Conservation (phyloP, 2,113 vertebrate species). For the Leucopsar rothschildi region DNA sequence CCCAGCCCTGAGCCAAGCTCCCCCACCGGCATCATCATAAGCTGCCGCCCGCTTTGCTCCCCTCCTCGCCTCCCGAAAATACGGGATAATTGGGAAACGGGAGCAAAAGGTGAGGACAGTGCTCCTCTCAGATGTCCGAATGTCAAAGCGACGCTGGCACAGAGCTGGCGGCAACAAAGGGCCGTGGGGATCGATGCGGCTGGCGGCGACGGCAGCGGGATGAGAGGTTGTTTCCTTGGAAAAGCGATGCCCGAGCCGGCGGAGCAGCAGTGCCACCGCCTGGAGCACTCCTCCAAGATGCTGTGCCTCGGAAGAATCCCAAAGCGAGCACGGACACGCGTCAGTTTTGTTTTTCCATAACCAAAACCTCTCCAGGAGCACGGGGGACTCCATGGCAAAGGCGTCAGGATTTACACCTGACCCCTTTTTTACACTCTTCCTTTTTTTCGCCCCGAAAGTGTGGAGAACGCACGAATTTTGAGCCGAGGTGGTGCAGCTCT, state of each 20-base stretch:
- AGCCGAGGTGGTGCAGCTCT: neutral
- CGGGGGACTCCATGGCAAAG: rapidly evolving
- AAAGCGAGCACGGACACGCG: rapidly evolving
- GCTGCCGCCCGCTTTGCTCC: neutral
- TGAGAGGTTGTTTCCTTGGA: neutral
- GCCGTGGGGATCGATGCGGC: neutral
- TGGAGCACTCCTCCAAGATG: neutral
- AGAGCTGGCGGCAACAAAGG: neutral
- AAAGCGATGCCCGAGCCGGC: neutral
- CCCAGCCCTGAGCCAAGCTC: neutral
- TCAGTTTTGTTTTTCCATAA: neutral
- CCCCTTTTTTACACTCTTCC: neutral
- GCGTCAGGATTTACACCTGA: neutral
- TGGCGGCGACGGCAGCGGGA: neutral
- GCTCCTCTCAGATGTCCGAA: neutral
- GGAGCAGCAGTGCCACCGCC: constrained; percentile 14
- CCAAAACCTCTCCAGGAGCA: neutral
- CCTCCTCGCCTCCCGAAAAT: neutral
- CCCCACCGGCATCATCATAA: neutral
- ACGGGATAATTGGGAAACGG: neutral
- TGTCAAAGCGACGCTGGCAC: neutral
- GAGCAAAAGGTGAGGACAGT: neutral
- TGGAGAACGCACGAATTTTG: neutral
- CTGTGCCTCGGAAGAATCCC: neutral
- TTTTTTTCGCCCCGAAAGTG: neutral